Evolutionary conservation across 2,113 vertebrate species (phyloP).

Genomic region (Ammodytes dubius): DNA sequence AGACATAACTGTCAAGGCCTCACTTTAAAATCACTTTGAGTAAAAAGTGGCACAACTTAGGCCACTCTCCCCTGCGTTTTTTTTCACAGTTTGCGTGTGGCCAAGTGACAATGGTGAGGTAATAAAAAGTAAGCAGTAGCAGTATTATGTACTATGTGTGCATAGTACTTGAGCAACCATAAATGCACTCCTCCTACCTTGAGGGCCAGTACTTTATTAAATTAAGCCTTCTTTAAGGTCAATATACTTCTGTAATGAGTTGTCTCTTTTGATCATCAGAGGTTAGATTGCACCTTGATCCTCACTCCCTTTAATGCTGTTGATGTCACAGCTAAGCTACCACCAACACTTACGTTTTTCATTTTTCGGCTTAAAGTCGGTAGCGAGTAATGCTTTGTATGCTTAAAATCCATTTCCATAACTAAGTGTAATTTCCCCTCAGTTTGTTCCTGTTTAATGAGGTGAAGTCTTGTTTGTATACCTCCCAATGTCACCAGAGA

Average conservation of each 20-base stretch:
- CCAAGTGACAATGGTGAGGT: background rate
- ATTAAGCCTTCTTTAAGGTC: conserved; percentile 84
- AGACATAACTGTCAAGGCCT: no score
- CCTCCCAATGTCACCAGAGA: conserved; percentile 98
- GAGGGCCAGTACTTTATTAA: conserved; percentile 77
- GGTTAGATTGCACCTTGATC: conserved; percentile 79
- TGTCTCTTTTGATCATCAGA: conserved; percentile 85
- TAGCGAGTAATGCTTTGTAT: conserved; percentile 97
- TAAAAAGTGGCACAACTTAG: no score
- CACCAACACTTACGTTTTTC: conserved; percentile 85
- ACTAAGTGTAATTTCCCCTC: conserved; percentile 99
- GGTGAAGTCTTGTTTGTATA: conserved; percentile 99
- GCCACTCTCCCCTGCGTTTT: no score
- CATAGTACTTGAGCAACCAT: conserved; percentile 62
- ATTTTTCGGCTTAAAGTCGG: conserved; percentile 90
- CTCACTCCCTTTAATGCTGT: conserved; percentile 77
- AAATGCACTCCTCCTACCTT: conserved; percentile 72
- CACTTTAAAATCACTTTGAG: no score
- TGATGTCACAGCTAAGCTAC: conserved; percentile 75
- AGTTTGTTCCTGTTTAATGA: conserved; percentile 99
- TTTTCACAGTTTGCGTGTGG: background rate
- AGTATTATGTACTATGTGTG: conserved; percentile 24
- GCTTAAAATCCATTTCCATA: conserved; percentile 99
- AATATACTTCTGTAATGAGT: conserved; percentile 85
- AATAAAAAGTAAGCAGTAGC: no score